Evolutionary conservation across 1,140 invertebrate species (phyloP), one percentile per base, ranked within the genome.

Genomic region (Phymastichus coffea): DNA sequence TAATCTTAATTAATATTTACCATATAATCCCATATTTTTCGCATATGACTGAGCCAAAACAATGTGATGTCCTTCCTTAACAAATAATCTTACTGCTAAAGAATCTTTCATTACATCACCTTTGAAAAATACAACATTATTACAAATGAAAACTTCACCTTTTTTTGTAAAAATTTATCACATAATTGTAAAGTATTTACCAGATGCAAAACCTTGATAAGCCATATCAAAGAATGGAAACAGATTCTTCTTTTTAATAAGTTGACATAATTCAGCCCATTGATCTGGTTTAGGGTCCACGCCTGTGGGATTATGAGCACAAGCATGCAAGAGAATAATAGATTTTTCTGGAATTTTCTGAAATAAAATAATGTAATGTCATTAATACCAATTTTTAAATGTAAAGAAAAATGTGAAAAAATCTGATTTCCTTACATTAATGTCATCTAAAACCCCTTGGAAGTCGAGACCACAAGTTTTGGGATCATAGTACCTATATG

Each of bases 171-270:
- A 33, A 33, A 33, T 33, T 33, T 33, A 33, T 7, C 6, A 33
- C 6, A 33, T 33, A 12, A 33, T 12, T 7, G n/a, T 7, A 28
- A n/a, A n/a, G 14, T 43, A 53, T 43, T 64, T 78, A 84, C 83
- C 91, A 44, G 90, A 91, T 14, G 91, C 91, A 83, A 97, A 98
- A 14, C 97, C 97, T 84, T 99, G 98, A 83, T 99, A 99, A 22
- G 98, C 98, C 92, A 98, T 97, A 81, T 99, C 98, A 78, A 99
- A 98, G 82, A 93, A 99, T n/a, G 95, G 94, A 72, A 94, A 97
- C 3, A 99, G 79, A 52, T 96, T 90, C 62, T 80, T 87, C 51
- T 89, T 84, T 73, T 95, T 95, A 19, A 97, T 86, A 1, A 91
- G 71, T 70, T 78, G 52, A 0, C 87, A 87, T 3, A 91, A 76